phyloP scores from a whole-genome alignment of 2,888 invertebrate genomes.

The Pristionchus fissidentatus region DNA sequence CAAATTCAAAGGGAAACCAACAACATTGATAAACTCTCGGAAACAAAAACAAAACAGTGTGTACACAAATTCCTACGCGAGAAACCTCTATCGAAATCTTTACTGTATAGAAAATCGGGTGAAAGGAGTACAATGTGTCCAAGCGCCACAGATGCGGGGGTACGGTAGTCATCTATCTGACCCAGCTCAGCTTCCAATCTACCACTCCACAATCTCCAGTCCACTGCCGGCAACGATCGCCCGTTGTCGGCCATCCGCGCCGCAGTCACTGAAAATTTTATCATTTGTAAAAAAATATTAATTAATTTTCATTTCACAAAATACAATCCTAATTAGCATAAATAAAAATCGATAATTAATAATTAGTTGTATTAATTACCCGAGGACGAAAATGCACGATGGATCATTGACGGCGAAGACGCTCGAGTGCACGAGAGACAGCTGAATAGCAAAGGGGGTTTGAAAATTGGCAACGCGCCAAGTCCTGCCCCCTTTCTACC shows the following conservation, averaged over 20 bases:
- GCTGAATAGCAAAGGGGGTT: neutral
- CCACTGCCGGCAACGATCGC: slow-evolving; percentile 29
- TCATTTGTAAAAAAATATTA: neutral
- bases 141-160: too few species aligned
- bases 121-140: too few species aligned
- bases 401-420: slow-evolving; percentile 23
- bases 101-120: too few species aligned
- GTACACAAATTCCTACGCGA: too few species aligned
- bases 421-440: neutral
- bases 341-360: neutral
- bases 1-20: too few species aligned
- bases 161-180: neutral
- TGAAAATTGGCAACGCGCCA: neutral
- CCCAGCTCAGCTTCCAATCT: neutral
- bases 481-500: neutral
- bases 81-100: too few species aligned
- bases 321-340: neutral
- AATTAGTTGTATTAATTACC: neutral
- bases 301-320: neutral
- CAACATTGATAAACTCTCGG: too few species aligned
- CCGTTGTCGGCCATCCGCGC: neutral
- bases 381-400: neutral
- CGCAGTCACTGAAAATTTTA: neutral
- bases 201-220: neutral
- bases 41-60: too few species aligned